Base-by-base conservation (phyloP, 1,140 invertebrate genomes). In the Harpegnathos saltator region DNA sequence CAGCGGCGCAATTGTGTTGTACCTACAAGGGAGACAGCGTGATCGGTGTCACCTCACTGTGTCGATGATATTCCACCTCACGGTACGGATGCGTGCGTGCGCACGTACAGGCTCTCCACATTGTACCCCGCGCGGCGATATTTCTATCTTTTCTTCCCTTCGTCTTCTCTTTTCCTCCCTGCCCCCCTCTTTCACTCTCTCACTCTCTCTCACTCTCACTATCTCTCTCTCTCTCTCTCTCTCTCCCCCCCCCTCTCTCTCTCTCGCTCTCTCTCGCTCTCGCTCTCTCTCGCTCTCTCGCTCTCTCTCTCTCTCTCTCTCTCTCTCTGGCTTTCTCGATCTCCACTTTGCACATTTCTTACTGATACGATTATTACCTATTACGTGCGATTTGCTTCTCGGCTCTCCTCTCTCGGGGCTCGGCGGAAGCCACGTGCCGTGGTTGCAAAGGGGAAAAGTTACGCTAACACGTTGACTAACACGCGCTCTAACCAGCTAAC, bases 351-450 rank as follows among this genome's bases (percentile, higher is more conserved):
- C 48, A 54, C 24, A 44, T 56, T 38, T 56, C 19, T 69, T 52
- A 26, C 62, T 77, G 15, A 38, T 38, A 75, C 65, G n/a, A 80
- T 5, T 33, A 29, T 78, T 38, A 33, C 65, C 52, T 82, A 59
- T 85, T 59, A 77, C 56, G 68, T 71, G 65, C 84, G 59, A 91
- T 90, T 89, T 91, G 93, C 92, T 94, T 94, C 91, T 93, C 91
- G 93, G 93, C 92, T 94, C 92, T 94, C 89, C 91, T 94, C 92
- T 94, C 93, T 94, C 93, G 93, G 94, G 94, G 94, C 93, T 94
- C 93, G 94, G 94, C 94, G 94, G 94, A 92, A 93, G 93, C 93
- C 91, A 93, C 89, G 91, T 92, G 91, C 90, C 75, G 92, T 92
- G 92, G 91, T 93, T 91, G 92, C 87, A 71, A 90, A 92, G 71